phyloP scores from a whole-genome alignment of 2,888 invertebrate genomes.

The Limnephilus auricula region DNA sequence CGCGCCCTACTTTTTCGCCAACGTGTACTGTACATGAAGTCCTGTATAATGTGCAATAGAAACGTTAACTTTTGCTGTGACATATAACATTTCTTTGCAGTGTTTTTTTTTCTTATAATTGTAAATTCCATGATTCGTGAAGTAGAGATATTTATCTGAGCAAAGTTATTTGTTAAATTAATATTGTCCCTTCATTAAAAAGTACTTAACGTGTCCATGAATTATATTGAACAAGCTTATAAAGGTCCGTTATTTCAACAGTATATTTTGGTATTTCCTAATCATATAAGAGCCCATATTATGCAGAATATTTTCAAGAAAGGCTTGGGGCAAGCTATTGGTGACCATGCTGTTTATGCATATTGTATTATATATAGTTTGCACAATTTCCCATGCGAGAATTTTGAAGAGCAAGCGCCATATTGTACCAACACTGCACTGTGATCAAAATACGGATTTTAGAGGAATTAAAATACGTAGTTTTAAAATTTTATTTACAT shows the following conservation, averaged over 20 bases:
- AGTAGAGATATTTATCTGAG: no score
- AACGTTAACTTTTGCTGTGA: no score
- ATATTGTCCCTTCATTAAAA: not conserved
- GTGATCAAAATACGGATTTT: not conserved
- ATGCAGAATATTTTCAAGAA: not conserved
- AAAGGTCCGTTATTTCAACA: not conserved
- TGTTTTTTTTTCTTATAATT: no score
- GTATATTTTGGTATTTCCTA: not conserved
- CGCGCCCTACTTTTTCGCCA: no score
- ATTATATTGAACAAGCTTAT: not conserved
- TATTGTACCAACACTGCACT: not conserved
- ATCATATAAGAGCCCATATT: not conserved
- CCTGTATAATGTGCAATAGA: no score
- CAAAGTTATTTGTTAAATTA: no score
- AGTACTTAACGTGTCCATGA: not conserved
- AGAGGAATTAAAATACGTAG: not conserved
- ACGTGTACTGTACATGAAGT: no score
- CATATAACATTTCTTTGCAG: no score
- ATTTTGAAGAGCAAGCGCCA: not conserved
- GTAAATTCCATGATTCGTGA: no score
- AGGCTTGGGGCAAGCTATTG: not conserved
- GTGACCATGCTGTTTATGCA: conserved; percentile 32
- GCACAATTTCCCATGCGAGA: not conserved
- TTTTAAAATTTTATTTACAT: no score
- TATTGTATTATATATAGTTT: conserved; percentile 27